Evolutionary conservation across 2,113 vertebrate genomes (phyloP).

Genomic region (Pseudopodoces humilis): DNA sequence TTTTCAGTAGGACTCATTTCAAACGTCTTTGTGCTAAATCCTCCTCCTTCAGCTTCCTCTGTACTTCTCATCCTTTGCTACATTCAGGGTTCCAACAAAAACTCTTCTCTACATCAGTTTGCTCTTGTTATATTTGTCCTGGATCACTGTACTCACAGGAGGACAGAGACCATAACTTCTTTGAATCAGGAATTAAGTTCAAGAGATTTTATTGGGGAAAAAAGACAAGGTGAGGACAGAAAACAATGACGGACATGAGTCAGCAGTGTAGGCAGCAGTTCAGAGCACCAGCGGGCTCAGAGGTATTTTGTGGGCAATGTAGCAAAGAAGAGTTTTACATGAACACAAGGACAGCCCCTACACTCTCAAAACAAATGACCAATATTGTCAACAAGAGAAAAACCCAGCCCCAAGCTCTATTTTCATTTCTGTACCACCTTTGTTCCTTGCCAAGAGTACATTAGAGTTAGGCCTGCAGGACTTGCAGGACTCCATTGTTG

Average conservation of each 20-base stretch:
- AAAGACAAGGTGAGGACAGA: background rate
- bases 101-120: background rate
- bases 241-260: background rate
- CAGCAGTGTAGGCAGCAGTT: background rate
- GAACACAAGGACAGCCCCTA: background rate
- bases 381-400: background rate
- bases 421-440: background rate
- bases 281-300: background rate
- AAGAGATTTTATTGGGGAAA: background rate
- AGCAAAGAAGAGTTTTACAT: background rate
- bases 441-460: background rate
- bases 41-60: background rate
- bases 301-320: background rate
- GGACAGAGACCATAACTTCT: background rate
- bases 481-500: background rate
- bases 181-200: background rate
- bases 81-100: background rate
- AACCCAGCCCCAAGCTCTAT: background rate
- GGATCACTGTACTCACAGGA: background rate
- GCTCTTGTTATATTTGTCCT: background rate
- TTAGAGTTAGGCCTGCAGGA: background rate
- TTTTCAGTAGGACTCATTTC: slow-evolving; percentile 13
- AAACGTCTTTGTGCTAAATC: background rate
- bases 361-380: background rate
- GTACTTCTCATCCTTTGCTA: background rate